Evolutionary conservation across 2,113 vertebrate species (phyloP), one percentile per base, ranked within the genome.

Genomic region (Perca schrenkii): DNA sequence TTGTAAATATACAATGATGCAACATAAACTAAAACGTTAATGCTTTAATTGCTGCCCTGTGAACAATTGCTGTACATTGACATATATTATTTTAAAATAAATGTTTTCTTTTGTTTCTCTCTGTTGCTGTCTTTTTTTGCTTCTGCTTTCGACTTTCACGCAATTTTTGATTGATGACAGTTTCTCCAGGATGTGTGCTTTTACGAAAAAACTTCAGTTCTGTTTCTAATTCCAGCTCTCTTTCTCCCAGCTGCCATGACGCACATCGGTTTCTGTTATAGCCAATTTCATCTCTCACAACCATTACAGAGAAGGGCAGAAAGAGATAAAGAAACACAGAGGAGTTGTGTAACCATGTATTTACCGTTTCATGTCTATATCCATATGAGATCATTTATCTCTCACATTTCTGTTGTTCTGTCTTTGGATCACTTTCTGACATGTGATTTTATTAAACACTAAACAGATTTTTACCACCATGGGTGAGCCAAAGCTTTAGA

Each of bases 101-200:
- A 2, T n/a, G 25, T 43, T 12, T 2, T 40, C 54, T 22, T 21
- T 12, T 78, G 0, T 31, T 47, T 43, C 66, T 19, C 50, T 54
- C 61, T 57, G 14, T 34, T 16, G 0, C 8, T 15, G 40, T 57
- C 4, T 79, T n/a, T 53, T 3, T 53, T 13, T 63, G 25, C 22
- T 47, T 56, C 28, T 8, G 14, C 31, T 71, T 22, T 53, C 16
- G 53, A 4, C 77, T 31, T 34, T 79, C 13, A 43, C 66, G 6
- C 46, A 16, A 34, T 50, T 61, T 78, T 22, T 62, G 80, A 84
- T 79, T 76, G 47, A 86, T 84, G 66, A 56, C 14, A 8, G 28
- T 69, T 60, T 79, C 34, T 80, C 14, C 56, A 52, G 57, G 31
- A 65, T 57, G 54, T 82, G 62, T 62, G 49, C 36, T 72, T 82